Evolutionary conservation across 2,888 invertebrate genomes (phyloP), one percentile per base, ranked within the genome.

Genomic region (Microplitis manilae): DNA sequence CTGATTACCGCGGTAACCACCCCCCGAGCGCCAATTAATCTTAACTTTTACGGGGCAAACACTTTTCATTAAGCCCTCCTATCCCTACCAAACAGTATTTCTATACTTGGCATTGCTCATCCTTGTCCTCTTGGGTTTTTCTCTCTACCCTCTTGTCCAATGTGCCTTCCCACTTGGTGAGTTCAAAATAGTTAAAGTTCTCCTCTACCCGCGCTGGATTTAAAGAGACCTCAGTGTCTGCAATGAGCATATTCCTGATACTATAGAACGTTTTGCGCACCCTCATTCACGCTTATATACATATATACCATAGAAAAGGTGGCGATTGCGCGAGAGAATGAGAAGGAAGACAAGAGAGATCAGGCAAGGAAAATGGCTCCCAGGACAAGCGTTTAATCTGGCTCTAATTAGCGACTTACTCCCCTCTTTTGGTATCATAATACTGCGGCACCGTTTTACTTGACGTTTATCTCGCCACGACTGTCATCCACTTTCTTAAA

Each of bases 371-470:
- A 88, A 92, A 92, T 92, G 91, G 91, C 91, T 92, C 92, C 91
- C 92, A 91, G 91, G 92, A 92, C 92, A 92, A 91, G 92, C 92
- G 92, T 92, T 92, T 92, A 92, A 92, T 92, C 92, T 92, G 92
- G 92, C 91, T 91, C 92, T 92, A 92, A 92, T 92, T 92, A 92
- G 92, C 91, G 92, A 91, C 88, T 89, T 88, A 89, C 87, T 85
- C 92, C 87, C 84, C 92, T 50, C 64, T 73, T 30, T 59, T 65
- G 38, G 68, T 69, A 68, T 68, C 15, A 30, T 70, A 73, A 62
- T 20, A 38, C 65, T 67, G 2, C 20, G 65, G 17, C 40, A 73
- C 41, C 40, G 40, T 65, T 65, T 64, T 39, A 61, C 38, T 67
- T 71, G 67, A 40, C 67, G 67, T 67, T 73, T 77, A 68, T 77